These are phyloP conservation scores for Telmatherina bonti DNA, from an alignment of 2,797 vertebrate genomes.

Conservation along the genomic window DNA sequence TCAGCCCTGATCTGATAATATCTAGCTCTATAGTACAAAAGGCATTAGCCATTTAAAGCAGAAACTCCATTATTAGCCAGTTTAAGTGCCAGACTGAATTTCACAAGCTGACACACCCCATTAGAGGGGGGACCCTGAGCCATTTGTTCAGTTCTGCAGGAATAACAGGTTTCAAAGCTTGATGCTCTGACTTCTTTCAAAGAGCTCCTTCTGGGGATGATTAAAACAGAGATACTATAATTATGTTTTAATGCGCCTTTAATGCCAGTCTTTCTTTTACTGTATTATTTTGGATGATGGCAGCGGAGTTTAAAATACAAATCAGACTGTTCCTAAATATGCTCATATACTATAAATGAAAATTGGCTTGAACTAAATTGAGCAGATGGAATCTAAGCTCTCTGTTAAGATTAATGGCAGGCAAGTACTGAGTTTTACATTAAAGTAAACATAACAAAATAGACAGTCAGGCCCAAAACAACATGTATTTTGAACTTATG, in stretches of 20 bases:
- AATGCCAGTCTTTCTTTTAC: constrained; percentile 1
- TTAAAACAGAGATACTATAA: constrained; percentile 27
- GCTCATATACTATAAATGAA: constrained; percentile 44
- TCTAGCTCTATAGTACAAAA: constrained; percentile 43
- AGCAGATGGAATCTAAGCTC: too few relatives aligned
- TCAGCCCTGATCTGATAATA: constrained; percentile 51
- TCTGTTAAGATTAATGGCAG: too few relatives aligned
- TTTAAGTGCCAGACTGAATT: constrained; percentile 53
- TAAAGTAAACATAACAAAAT: constrained; percentile 14
- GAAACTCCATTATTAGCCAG: constrained; percentile 58
- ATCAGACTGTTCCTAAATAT: constrained; percentile 23
- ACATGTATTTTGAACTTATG: constrained; percentile 48
- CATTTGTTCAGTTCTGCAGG: constrained; percentile 41
- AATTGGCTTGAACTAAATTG: too few relatives aligned
- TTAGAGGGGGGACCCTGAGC: constrained; percentile 38
- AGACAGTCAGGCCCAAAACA: constrained; percentile 21
- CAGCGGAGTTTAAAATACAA: constrained; percentile 23
- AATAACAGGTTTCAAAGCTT: constrained; percentile 40
- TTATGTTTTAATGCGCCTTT: constrained; percentile 17
- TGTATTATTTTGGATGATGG: constrained; percentile 7
- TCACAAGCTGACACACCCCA: constrained; percentile 59
- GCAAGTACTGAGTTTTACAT: too few relatives aligned
- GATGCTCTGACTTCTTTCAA: constrained; percentile 24
- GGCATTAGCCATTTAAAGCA: constrained; percentile 34
- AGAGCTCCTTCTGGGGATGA: constrained; percentile 30